These are phyloP conservation scores for Bryconaethiops microstoma DNA, from an alignment of 2,797 vertebrate species.

Conservation along the genomic window DNA sequence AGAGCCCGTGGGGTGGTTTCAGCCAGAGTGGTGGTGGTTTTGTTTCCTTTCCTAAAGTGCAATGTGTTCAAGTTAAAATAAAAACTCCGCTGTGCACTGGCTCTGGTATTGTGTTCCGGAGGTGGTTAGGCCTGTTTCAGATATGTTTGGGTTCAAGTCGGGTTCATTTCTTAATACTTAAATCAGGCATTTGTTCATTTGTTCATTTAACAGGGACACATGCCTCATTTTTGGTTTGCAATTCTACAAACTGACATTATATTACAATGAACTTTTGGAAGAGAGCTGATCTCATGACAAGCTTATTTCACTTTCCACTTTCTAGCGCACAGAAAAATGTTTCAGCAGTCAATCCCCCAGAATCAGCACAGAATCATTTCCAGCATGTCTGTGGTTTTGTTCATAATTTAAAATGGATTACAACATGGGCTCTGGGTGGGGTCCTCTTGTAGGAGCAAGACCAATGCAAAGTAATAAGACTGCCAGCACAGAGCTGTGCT, in stretches of 20 bases:
- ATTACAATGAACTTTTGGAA: background rate
- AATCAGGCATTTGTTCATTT: no score
- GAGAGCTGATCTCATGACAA: background rate
- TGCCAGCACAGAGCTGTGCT: background rate
- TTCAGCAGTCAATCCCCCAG: background rate
- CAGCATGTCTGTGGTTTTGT: constrained; percentile 28
- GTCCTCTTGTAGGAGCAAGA: constrained; percentile 12
- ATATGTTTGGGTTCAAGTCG: no score
- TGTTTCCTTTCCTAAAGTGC: no score
- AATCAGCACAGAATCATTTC: constrained; percentile 1
- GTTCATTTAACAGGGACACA: no score
- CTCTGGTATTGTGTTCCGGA: no score
- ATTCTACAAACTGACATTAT: background rate
- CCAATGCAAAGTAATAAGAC: constrained; percentile 4
- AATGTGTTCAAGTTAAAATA: no score
- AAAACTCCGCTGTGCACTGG: no score
- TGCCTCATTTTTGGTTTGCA: background rate
- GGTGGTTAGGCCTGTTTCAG: no score
- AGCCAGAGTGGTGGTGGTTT: no score
- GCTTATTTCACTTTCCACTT: constrained; percentile 3
- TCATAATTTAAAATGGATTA: constrained; percentile 39
- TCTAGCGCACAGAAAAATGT: background rate
- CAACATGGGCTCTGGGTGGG: constrained; percentile 11
- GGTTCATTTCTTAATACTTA: no score
- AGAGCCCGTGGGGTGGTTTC: no score